Evolutionary conservation across 2,797 vertebrate species (phyloP).

Genomic region (Arrhamphus sclerolepis): DNA sequence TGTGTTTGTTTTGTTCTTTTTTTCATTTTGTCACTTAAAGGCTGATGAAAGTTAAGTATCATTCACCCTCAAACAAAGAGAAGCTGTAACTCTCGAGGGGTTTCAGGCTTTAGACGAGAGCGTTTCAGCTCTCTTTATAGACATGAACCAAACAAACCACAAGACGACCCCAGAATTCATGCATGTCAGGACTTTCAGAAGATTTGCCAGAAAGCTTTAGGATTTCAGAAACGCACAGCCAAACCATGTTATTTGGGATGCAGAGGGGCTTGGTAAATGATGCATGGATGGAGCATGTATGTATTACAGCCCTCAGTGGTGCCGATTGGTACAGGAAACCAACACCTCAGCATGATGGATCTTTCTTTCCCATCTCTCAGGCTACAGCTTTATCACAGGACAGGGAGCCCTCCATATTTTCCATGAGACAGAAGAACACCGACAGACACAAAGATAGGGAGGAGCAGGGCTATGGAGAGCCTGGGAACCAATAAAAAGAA

Average conservation of each 20-base stretch:
- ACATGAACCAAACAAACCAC: conserved; percentile 58
- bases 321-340: conserved; percentile 68
- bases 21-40: conserved; percentile 42
- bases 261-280: conserved; percentile 71
- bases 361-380: conserved; percentile 71
- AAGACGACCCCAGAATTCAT: conserved; percentile 59
- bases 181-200: conserved; percentile 57
- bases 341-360: conserved; percentile 72
- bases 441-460: conserved; percentile 38
- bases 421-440: conserved; percentile 58
- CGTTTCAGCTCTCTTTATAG: conserved; percentile 33
- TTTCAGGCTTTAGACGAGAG: conserved; percentile 37
- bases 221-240: conserved; percentile 46
- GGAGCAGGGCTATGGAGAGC: conserved; percentile 53
- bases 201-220: conserved; percentile 55
- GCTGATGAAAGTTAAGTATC: conserved; percentile 67
- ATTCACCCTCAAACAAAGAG: conserved; percentile 65
- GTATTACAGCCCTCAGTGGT: conserved; percentile 71
- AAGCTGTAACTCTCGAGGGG: conserved; percentile 57
- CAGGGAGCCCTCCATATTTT: conserved; percentile 69
- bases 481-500: conserved; percentile 71
- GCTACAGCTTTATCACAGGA: conserved; percentile 82
- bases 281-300: conserved; percentile 69
- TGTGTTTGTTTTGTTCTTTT: conserved; percentile 1
- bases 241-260: conserved; percentile 63